phyloP scores from a whole-genome alignment of 2,888 invertebrate species.

The Pseudococcus jackbeardsleyi region DNA sequence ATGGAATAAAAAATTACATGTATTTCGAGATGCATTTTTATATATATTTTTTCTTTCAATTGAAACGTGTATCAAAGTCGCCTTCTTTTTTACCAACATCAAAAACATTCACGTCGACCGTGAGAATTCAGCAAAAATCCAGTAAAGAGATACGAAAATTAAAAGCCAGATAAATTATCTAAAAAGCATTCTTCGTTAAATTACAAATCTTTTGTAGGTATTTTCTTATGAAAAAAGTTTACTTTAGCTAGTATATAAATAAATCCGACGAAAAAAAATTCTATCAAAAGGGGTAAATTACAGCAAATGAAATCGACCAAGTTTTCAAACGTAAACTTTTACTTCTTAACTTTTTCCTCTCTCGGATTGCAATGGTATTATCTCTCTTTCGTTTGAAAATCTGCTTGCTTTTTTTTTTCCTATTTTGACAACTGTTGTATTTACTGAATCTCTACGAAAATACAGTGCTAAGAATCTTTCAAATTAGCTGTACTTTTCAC shows the following conservation, averaged over 20 bases:
- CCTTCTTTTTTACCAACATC: neutral
- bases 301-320: conserved; percentile 48
- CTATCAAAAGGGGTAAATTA: conserved; percentile 54
- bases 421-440: conserved; percentile 49
- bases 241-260: neutral
- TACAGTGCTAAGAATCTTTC: conserved; percentile 37
- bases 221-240: conserved; percentile 48
- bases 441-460: conserved; percentile 16
- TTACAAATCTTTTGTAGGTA: conserved; percentile 49
- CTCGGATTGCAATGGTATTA: conserved; percentile 10
- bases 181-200: conserved; percentile 15
- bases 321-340: conserved; percentile 46
- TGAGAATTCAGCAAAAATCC: neutral
- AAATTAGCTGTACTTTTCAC: conserved; percentile 23
- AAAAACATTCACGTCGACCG: neutral
- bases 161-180: conserved; percentile 37
- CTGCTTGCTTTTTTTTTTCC: neutral
- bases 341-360: conserved; percentile 39
- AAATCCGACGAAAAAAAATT: conserved; percentile 16
- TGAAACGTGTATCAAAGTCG: neutral
- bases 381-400: conserved; percentile 33
- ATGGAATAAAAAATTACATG: neutral
- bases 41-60: conserved; percentile 2
- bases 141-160: neutral
- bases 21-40: neutral